Evolutionary conservation across 2,888 invertebrate species (phyloP).

Genomic region (Amiota mariae): DNA sequence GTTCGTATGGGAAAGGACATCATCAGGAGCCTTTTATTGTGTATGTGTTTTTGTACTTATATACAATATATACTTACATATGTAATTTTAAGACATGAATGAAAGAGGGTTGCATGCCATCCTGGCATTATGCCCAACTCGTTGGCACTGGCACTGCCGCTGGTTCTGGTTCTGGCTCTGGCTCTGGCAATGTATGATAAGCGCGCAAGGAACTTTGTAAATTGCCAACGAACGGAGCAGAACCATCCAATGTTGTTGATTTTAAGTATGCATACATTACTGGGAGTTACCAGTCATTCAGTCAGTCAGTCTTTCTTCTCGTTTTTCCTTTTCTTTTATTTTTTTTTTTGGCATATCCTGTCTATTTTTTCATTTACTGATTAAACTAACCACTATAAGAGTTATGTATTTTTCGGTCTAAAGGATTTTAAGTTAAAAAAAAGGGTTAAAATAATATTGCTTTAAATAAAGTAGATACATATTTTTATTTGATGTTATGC

Average conservation of each 20-base stretch:
- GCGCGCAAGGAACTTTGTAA: conserved; percentile 2
- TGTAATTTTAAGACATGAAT: too few relatives aligned
- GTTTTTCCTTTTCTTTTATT: neutral
- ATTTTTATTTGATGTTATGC: neutral
- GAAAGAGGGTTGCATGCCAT: neutral
- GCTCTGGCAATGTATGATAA: conserved; percentile 12
- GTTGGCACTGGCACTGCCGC: neutral
- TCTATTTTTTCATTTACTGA: conserved; percentile 18
- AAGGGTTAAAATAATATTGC: conserved; percentile 11
- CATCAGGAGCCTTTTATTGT: neutral
- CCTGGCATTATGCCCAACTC: neutral
- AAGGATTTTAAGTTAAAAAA: neutral
- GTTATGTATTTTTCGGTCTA: conserved; percentile 3
- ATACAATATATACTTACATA: too few relatives aligned
- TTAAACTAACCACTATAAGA: conserved; percentile 1
- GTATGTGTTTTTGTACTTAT: neutral
- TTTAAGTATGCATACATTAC: conserved; percentile 23
- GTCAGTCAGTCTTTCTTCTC: neutral
- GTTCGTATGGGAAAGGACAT: neutral
- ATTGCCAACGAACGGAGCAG: neutral
- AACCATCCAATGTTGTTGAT: neutral
- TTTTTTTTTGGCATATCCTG: conserved; percentile 1
- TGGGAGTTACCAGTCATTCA: neutral
- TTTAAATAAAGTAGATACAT: neutral
- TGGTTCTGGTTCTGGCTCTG: neutral